These are phyloP conservation scores for Parasteatoda tepidariorum DNA, from an alignment of 1,140 invertebrate genomes.

Conservation along the genomic window DNA sequence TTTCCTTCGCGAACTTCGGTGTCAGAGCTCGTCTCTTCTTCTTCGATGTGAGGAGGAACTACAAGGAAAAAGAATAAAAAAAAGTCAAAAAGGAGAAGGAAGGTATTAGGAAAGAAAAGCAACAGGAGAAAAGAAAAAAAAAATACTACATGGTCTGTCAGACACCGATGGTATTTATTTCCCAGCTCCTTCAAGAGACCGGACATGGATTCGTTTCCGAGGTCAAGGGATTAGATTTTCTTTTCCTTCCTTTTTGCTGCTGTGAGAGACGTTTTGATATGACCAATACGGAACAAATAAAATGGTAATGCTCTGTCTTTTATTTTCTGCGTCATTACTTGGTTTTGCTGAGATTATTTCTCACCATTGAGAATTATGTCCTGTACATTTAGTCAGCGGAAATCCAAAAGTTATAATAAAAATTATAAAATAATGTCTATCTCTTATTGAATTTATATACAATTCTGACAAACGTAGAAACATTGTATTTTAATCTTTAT, in stretches of 20 bases:
- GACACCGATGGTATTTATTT: constrained; percentile 47
- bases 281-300: constrained; percentile 38
- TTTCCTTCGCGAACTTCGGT: constrained; percentile 62
- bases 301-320: constrained; percentile 27
- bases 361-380: not conserved
- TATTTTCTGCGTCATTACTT: not conserved
- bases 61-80: constrained; percentile 23
- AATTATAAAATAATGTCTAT: too few species aligned
- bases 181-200: constrained; percentile 16
- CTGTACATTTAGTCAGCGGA: too few species aligned
- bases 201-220: constrained; percentile 38
- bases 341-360: not conserved
- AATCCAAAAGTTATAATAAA: too few species aligned
- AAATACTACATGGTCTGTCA: constrained; percentile 32
- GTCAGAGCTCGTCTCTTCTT: constrained; percentile 63
- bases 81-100: constrained; percentile 18
- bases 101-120: constrained; percentile 16
- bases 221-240: constrained; percentile 23
- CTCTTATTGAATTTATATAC: too few species aligned
- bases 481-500: too few species aligned
- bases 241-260: constrained; percentile 7
- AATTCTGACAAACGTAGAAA: too few species aligned
- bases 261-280: constrained; percentile 14
- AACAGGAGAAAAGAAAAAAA: not conserved
- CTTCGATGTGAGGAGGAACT: constrained; percentile 64